Conservation (phyloP, 2,797 vertebrate species). For the Distichodus sexfasciatus region DNA sequence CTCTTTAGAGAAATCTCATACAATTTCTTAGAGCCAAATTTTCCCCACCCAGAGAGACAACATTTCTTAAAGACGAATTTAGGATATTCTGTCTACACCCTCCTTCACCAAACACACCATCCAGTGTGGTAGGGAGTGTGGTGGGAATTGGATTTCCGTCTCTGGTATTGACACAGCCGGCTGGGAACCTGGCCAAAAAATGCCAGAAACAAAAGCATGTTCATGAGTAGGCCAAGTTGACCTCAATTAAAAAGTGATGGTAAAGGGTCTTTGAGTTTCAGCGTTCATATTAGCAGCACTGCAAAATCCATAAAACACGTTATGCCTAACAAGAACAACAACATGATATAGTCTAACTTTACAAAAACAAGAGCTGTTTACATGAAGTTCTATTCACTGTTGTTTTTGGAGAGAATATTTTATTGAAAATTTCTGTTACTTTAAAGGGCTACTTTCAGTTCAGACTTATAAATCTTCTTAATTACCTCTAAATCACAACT, state of each 20-base stretch:
- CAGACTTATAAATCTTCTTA: too few species aligned
- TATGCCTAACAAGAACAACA: constrained; percentile 57
- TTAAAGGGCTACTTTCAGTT: too few species aligned
- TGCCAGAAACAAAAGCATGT: constrained; percentile 69
- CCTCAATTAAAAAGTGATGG: constrained; percentile 55
- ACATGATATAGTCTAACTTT: constrained; percentile 57
- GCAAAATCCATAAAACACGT: constrained; percentile 73
- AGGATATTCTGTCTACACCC: constrained; percentile 5
- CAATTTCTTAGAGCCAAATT: not conserved
- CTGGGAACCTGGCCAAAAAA: constrained; percentile 54
- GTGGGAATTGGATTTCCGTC: constrained; percentile 66
- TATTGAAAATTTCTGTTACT: too few species aligned
- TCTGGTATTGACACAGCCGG: constrained; percentile 71
- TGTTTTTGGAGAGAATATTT: not conserved
- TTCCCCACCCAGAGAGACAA: not conserved
- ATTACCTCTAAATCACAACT: too few species aligned
- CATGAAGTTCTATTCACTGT: not conserved
- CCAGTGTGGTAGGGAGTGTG: constrained; percentile 57
- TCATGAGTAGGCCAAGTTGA: constrained; percentile 62
- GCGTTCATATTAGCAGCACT: constrained; percentile 67
- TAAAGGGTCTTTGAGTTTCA: constrained; percentile 62
- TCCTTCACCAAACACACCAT: constrained; percentile 24
- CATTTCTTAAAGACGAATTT: not conserved
- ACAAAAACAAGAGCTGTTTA: constrained; percentile 6
- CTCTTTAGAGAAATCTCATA: not conserved